Conservation (phyloP, 2,113 vertebrate genomes). For the Etheostoma spectabile region DNA sequence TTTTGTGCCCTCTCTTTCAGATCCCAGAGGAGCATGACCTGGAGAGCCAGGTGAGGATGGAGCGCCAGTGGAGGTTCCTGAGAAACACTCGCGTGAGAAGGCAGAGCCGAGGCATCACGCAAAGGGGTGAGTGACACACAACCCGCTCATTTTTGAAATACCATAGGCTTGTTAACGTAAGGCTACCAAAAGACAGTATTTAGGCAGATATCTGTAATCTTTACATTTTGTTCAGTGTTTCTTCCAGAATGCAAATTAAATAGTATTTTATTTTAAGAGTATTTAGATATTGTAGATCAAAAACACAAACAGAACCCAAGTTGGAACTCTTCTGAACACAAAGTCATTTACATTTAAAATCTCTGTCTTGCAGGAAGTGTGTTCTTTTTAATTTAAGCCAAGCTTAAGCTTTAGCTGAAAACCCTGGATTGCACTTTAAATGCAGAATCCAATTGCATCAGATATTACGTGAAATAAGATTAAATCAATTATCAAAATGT, state of each 20-base stretch:
- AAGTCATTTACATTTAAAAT: neutral
- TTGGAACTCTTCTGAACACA: too few species aligned
- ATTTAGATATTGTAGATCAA: too few species aligned
- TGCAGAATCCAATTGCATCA: too few species aligned
- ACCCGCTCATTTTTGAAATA: neutral
- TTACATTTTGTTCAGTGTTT: neutral
- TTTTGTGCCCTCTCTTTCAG: slow-evolving; percentile 66
- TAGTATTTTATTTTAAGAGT: neutral
- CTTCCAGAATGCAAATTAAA: neutral
- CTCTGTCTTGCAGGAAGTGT: neutral
- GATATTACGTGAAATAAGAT: neutral
- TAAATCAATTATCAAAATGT: slow-evolving; percentile 21
- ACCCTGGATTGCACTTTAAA: too few species aligned
- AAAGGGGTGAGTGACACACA: slow-evolving; percentile 86
- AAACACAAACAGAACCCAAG: too few species aligned
- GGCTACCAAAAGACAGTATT: neutral
- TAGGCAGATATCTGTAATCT: neutral
- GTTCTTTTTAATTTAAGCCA: too few species aligned
- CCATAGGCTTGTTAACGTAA: neutral
- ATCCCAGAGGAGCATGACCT: slow-evolving; percentile 96
- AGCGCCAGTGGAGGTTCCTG: slow-evolving; percentile 96
- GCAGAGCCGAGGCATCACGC: slow-evolving; percentile 91
- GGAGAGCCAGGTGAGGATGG: slow-evolving; percentile 96
- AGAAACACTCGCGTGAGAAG: slow-evolving; percentile 90
- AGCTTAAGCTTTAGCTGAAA: too few species aligned